Evolutionary conservation across 2,888 invertebrate genomes (phyloP).

Genomic region (Acheta domesticus): DNA sequence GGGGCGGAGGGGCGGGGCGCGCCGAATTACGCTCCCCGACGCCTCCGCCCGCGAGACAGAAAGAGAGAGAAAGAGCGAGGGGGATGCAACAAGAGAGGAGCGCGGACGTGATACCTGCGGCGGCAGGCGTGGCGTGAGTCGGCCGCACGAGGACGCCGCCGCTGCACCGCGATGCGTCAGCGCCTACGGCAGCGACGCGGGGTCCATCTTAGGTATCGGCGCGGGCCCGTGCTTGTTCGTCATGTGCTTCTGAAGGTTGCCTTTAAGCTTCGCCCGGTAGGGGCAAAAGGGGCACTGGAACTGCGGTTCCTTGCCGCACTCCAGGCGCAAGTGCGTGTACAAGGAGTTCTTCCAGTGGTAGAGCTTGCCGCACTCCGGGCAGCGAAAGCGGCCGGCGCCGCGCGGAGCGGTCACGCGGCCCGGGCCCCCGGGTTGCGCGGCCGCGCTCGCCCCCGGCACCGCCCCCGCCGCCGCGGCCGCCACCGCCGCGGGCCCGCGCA

Average conservation of each 20-base stretch:
- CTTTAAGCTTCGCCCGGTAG: conserved; percentile 30
- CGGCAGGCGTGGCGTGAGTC: background rate
- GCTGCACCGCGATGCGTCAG: background rate
- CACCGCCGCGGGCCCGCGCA: background rate
- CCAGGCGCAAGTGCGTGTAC: conserved; percentile 45
- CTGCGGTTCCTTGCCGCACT: conserved; percentile 47
- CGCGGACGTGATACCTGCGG: background rate
- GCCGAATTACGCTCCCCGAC: background rate
- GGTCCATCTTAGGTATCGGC: too few relatives aligned
- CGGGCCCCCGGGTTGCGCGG: background rate
- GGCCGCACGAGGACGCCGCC: background rate
- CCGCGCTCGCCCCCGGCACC: conserved; percentile 38
- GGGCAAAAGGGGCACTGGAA: conserved; percentile 47
- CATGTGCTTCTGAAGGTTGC: conserved; percentile 37
- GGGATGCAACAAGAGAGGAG: too few relatives aligned
- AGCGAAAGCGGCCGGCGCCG: conserved; percentile 54
- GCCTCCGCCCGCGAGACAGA: background rate
- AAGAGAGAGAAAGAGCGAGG: background rate
- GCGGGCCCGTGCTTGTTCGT: conserved; percentile 22
- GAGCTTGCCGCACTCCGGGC: conserved; percentile 47
- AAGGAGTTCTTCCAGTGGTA: conserved; percentile 38
- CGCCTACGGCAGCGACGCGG: too few relatives aligned
- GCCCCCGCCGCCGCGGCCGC: background rate
- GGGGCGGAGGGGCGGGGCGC: background rate
- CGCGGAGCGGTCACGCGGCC: background rate